Conservation (phyloP, 2,113 vertebrate genomes). For the Pseudois nayaur region DNA sequence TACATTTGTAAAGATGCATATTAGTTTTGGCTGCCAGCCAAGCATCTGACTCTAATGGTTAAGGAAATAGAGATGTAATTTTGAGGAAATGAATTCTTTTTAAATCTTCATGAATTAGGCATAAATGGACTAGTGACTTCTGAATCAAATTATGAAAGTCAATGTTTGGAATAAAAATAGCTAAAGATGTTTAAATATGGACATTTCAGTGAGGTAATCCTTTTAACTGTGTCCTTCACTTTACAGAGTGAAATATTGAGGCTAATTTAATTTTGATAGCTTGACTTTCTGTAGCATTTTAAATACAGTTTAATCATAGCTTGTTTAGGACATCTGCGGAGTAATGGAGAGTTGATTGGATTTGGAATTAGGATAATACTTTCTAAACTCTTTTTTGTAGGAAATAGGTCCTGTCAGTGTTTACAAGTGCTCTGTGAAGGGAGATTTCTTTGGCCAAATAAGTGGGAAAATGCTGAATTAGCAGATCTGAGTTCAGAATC, state of each 20-base stretch:
- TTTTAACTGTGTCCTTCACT: slow-evolving; percentile 56
- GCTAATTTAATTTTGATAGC: slow-evolving; percentile 61
- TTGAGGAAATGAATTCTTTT: neutral
- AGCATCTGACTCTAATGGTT: slow-evolving; percentile 39
- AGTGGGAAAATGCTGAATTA: neutral
- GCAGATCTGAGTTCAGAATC: neutral
- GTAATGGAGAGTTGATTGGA: slow-evolving; percentile 47
- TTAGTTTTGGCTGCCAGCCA: slow-evolving; percentile 17
- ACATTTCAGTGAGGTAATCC: slow-evolving; percentile 41
- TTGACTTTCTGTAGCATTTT: slow-evolving; percentile 54
- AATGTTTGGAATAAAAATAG: slow-evolving; percentile 58
- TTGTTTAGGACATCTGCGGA: slow-evolving; percentile 45
- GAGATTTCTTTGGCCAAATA: neutral
- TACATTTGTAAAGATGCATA: slow-evolving; percentile 11
- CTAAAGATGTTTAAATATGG: slow-evolving; percentile 31
- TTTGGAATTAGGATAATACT: slow-evolving; percentile 41
- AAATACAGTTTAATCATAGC: slow-evolving; percentile 52
- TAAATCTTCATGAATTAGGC: slow-evolving; percentile 14
- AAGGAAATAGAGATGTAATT: slow-evolving; percentile 37
- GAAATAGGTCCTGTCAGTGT: neutral
- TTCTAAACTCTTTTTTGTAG: slow-evolving; percentile 39
- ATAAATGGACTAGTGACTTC: slow-evolving; percentile 29
- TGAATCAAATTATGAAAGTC: slow-evolving; percentile 51
- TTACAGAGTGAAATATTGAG: slow-evolving; percentile 32
- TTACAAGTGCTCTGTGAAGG: neutral